These are phyloP conservation scores for Drosophila picticornis DNA, from an alignment of 2,888 invertebrate genomes.

Conservation along the genomic window DNA sequence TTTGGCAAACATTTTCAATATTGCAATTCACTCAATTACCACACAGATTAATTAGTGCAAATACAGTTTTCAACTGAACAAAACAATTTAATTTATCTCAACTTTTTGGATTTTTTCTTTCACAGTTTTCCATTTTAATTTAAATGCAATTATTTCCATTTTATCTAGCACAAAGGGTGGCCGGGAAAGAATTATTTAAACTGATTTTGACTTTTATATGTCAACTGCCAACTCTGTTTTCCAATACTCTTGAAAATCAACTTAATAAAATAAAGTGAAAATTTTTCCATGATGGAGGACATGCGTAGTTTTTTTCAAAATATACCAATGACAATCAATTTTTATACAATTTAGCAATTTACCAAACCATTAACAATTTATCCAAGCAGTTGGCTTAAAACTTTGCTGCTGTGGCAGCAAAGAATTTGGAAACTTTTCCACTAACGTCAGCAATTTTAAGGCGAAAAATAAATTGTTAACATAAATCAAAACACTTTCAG, in stretches of 20 bases:
- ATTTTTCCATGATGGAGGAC: not conserved
- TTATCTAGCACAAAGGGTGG: not conserved
- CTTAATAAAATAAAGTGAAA: not conserved
- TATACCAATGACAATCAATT: slow-evolving; percentile 42
- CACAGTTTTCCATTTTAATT: not conserved
- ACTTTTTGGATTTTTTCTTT: not conserved
- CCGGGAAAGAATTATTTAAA: no score
- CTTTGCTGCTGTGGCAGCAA: slow-evolving; percentile 18
- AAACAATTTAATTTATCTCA: not conserved
- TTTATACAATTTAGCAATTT: slow-evolving; percentile 40
- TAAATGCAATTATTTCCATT: not conserved
- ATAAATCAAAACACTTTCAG: slow-evolving; percentile 70
- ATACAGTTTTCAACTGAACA: not conserved
- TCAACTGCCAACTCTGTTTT: not conserved
- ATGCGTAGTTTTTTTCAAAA: not conserved
- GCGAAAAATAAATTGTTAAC: slow-evolving; percentile 48
- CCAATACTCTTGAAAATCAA: not conserved
- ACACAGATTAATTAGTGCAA: not conserved
- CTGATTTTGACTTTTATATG: not conserved
- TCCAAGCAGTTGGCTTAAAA: slow-evolving; percentile 31
- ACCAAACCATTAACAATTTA: slow-evolving; percentile 47
- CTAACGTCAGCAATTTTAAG: slow-evolving; percentile 45
- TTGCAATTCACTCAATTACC: not conserved
- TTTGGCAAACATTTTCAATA: not conserved
- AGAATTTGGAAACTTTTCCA: slow-evolving; percentile 9